A percentile compares a stretch with the other conserved stretches of the same genome.
These are phyloP conservation scores for Crocodylus rhombifer DNA, from an alignment of 2,797 vertebrate species.

Conservation along the genomic window DNA sequence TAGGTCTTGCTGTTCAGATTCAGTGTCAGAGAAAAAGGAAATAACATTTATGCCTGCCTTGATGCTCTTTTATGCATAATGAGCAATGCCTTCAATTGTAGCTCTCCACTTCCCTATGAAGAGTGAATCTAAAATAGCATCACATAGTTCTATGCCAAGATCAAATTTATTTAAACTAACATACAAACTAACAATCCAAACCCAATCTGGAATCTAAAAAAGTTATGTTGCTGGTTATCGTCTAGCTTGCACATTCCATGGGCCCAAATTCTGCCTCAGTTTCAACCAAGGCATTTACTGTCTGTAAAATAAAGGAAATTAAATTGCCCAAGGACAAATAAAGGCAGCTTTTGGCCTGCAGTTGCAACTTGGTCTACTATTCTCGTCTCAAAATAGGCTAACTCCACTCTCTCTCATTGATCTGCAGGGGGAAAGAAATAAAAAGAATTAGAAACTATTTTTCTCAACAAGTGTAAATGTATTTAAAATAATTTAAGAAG, in stretches of 20 bases:
- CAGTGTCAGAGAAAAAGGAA: background rate
- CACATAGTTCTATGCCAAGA: background rate
- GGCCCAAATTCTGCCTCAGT: background rate
- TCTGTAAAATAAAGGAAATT: background rate
- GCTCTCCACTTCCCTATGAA: background rate
- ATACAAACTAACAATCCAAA: background rate
- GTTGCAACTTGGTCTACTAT: background rate
- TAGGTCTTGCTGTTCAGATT: background rate
- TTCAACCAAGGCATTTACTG: background rate
- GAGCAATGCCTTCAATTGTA: background rate
- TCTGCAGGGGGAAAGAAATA: background rate
- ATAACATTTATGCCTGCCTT: background rate
- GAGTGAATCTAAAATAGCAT: background rate
- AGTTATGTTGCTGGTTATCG: background rate
- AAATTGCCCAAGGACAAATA: background rate
- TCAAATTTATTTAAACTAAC: background rate
- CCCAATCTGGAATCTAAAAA: background rate
- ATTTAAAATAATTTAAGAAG: background rate
- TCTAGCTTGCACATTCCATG: background rate
- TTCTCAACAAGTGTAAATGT: background rate
- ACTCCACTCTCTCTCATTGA: background rate
- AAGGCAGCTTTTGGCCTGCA: background rate
- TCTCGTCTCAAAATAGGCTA: background rate
- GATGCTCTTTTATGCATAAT: background rate
- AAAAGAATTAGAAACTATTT: rapidly evolving